These are phyloP conservation scores for Acrocephalus kingi DNA, from an alignment of 2,113 vertebrate genomes.

Conservation along the genomic window DNA sequence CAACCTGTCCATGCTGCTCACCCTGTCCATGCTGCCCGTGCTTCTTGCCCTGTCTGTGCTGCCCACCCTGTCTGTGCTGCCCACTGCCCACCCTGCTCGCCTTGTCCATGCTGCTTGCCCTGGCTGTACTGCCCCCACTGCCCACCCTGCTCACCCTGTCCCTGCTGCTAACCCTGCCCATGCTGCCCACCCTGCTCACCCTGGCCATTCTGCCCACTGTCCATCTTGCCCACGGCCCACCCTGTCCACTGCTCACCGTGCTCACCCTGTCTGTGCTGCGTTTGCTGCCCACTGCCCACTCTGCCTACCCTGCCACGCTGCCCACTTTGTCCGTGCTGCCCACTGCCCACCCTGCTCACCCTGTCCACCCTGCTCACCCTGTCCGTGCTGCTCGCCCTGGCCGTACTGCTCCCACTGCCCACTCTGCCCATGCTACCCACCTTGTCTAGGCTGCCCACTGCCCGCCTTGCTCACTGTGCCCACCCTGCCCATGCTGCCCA, in stretches of 20 bases:
- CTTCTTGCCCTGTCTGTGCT: no score
- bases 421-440: no score
- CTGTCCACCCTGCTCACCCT: neutral
- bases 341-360: neutral
- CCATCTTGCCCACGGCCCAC: neutral
- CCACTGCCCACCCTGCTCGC: neutral
- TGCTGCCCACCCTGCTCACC: neutral
- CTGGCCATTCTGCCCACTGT: neutral
- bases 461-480: neutral
- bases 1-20: neutral
- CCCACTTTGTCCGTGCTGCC: neutral
- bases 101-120: no score
- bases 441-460: neutral
- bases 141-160: no score
- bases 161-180: accelerated
- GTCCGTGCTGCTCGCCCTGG: neutral
- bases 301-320: no score
- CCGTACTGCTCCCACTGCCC: neutral
- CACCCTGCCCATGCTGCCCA: accelerated
- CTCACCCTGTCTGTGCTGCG: no score
- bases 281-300: neutral
- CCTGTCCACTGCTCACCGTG: neutral
- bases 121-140: no score
- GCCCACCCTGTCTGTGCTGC: no score
- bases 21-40: no score